These are phyloP conservation scores for Rhinopithecus roxellana DNA, from an alignment of 2,113 vertebrate genomes.

Conservation along the genomic window DNA sequence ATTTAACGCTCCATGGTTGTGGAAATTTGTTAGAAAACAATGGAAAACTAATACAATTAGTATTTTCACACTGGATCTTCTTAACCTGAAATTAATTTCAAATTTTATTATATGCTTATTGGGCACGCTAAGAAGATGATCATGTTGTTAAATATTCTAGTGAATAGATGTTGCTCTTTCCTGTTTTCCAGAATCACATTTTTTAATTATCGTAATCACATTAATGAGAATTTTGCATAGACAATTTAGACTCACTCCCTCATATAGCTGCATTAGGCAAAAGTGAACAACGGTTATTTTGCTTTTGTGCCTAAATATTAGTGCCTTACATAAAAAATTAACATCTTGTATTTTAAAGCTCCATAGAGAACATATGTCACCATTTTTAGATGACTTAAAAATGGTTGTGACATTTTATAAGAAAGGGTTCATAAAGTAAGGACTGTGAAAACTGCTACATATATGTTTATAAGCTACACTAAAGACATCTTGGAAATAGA, in stretches of 20 bases:
- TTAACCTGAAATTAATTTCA: neutral
- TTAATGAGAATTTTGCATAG: neutral
- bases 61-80: neutral
- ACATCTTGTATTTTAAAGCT: neutral
- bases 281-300: neutral
- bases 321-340: neutral
- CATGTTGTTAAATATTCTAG: neutral
- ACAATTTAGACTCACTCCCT: neutral
- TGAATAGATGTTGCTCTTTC: neutral
- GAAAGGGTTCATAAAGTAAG: neutral
- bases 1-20: neutral
- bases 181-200: neutral
- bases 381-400: neutral
- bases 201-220: neutral
- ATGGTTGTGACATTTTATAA: neutral
- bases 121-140: neutral
- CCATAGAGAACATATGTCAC: neutral
- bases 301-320: neutral
- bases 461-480: neutral
- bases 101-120: neutral
- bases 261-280: neutral
- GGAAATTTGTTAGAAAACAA: neutral
- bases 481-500: neutral
- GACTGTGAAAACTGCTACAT: neutral
- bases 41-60: neutral